phyloP scores from a whole-genome alignment of 2,888 invertebrate species.

The Pseudococcus jackbeardsleyi region DNA sequence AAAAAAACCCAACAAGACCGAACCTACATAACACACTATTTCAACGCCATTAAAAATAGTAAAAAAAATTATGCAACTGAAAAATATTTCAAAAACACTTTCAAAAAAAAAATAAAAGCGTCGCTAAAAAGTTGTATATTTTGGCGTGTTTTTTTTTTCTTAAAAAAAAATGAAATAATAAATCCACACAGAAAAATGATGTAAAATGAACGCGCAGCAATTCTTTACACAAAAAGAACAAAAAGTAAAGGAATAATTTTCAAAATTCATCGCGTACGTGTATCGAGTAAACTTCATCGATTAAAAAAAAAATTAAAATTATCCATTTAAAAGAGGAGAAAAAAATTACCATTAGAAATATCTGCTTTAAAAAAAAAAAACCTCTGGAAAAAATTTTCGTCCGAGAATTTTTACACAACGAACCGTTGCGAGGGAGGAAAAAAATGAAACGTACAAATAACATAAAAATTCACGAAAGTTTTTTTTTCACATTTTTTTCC shows the following conservation, averaged over 20 bases:
- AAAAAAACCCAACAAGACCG: slow-evolving; percentile 59
- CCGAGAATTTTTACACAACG: background rate
- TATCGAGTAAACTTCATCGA: background rate
- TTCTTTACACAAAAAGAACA: no score
- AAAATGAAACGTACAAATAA: slow-evolving; percentile 25
- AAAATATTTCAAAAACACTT: slow-evolving; percentile 27
- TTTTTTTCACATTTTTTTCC: slow-evolving; percentile 6
- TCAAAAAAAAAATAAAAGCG: background rate
- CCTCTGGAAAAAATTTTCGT: background rate
- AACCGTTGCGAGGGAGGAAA: background rate
- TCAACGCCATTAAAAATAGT: slow-evolving; percentile 11
- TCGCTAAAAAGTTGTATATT: slow-evolving; percentile 11
- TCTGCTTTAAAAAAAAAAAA: background rate
- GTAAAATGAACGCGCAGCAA: background rate
- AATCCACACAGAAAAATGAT: background rate
- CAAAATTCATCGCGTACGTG: background rate
- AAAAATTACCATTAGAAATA: background rate
- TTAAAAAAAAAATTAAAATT: slow-evolving; percentile 4
- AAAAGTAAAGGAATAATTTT: background rate
- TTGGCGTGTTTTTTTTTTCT: background rate
- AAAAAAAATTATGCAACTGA: slow-evolving; percentile 28
- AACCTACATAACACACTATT: slow-evolving; percentile 58
- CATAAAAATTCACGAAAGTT: slow-evolving; percentile 41
- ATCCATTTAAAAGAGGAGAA: background rate
- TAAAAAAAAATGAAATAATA: background rate